Conservation (phyloP, 2,888 invertebrate genomes). For the Rotaria macrura region DNA sequence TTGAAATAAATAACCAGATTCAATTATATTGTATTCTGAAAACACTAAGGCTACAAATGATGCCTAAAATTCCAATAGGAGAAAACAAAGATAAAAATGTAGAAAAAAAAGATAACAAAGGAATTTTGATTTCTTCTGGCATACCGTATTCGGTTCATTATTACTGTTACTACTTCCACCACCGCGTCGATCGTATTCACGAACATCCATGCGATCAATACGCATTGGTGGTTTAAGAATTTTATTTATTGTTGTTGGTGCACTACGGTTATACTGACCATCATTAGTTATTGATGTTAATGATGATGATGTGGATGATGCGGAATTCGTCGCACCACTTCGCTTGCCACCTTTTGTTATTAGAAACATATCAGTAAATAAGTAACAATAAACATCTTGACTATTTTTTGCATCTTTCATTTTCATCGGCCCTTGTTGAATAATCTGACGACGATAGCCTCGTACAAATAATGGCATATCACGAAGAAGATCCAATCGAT, state of each 20-base stretch:
- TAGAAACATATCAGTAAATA: conserved; percentile 81
- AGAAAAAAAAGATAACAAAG: not conserved
- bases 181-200: conserved; percentile 49
- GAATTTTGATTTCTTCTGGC: not conserved
- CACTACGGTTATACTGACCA: not conserved
- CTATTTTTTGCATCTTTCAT: conserved; percentile 64
- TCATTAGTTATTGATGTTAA: not conserved
- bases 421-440: conserved; percentile 69
- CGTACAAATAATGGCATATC: conserved; percentile 18
- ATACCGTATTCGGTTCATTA: not conserved
- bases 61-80: not conserved
- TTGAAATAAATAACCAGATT: conserved; percentile 20
- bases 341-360: conserved; percentile 63
- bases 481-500: conserved; percentile 19
- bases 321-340: conserved; percentile 37
- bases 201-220: conserved; percentile 63
- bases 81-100: too few relatives aligned
- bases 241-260: conserved; percentile 44
- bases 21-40: conserved; percentile 6
- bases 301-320: not conserved
- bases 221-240: conserved; percentile 71
- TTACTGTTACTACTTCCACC: not conserved
- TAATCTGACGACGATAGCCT: conserved; percentile 53
- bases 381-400: conserved; percentile 76
- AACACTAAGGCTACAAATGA: not conserved